Evolutionary conservation across 2,113 vertebrate species (phyloP).

Genomic region (Thermophis baileyi): DNA sequence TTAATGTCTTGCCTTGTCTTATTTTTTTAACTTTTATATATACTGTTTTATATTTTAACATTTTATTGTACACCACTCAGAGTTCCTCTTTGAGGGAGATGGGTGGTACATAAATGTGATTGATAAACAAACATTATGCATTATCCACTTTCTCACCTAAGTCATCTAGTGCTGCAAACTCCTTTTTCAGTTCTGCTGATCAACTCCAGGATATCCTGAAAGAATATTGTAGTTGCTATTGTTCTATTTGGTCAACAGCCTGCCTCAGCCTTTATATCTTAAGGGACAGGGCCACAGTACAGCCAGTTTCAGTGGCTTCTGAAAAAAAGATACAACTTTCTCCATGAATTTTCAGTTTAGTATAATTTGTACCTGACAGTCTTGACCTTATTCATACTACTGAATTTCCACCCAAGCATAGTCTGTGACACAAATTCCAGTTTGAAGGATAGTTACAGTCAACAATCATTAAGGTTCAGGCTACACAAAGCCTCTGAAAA

Average conservation of each 20-base stretch:
- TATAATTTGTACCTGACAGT: background rate
- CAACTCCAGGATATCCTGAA: background rate
- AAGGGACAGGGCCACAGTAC: background rate
- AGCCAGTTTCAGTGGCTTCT: background rate
- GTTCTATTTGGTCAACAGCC: background rate
- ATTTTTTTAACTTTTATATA: background rate
- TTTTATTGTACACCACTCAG: background rate
- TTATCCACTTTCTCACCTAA: conserved; percentile 89
- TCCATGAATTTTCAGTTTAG: background rate
- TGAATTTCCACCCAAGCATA: background rate
- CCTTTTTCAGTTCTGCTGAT: conserved; percentile 32
- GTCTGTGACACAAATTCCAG: background rate
- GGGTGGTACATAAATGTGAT: too few species aligned
- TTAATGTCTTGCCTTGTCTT: background rate
- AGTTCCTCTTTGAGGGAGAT: background rate
- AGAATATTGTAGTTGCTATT: background rate
- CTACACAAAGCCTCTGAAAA: background rate
- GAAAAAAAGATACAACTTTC: background rate
- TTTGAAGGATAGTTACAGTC: background rate
- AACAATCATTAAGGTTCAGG: background rate
- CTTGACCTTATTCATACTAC: background rate
- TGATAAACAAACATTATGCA: conserved; percentile 83
- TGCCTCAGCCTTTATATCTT: background rate
- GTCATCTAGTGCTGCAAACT: conserved; percentile 93
- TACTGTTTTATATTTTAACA: background rate